Percentiles rank a stretch among this genome's conserved stretches.
These are phyloP conservation scores for Cantharis rufa DNA, from an alignment of 2,888 invertebrate species.

Conservation along the genomic window DNA sequence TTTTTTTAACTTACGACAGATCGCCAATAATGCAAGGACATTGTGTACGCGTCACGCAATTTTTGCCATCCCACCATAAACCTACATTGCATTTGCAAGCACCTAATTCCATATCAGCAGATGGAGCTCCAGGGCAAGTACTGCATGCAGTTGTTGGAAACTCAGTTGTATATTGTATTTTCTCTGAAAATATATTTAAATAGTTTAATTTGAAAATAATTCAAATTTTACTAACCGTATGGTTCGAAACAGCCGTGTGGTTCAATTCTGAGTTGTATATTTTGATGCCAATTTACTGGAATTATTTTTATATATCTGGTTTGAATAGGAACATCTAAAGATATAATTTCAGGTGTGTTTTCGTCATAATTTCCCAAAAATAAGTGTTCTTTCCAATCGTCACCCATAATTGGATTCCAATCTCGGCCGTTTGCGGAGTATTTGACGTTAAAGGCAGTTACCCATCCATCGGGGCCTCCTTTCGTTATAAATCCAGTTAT, in stretches of 20 bases:
- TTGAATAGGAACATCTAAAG: constrained; percentile 73
- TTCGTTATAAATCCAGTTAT: constrained; percentile 79
- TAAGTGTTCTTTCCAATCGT: constrained; percentile 59
- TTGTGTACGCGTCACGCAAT: constrained; percentile 70
- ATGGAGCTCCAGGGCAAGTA: constrained; percentile 61
- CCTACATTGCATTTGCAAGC: constrained; percentile 61
- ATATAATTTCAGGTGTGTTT: constrained; percentile 63
- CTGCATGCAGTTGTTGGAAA: constrained; percentile 50
- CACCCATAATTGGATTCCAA: constrained; percentile 72
- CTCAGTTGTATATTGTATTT: constrained; percentile 8
- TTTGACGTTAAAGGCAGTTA: constrained; percentile 71
- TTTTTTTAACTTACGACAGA: constrained; percentile 56
- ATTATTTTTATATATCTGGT: constrained; percentile 73
- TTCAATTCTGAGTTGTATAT: constrained; percentile 75
- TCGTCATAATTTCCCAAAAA: constrained; percentile 78
- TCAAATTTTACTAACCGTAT: constrained; percentile 62
- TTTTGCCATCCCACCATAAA: constrained; percentile 73
- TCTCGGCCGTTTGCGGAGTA: constrained; percentile 73
- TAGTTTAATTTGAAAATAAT: not conserved
- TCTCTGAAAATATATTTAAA: not conserved
- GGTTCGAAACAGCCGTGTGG: constrained; percentile 78
- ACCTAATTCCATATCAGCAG: constrained; percentile 44
- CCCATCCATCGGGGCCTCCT: constrained; percentile 74
- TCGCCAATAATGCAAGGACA: constrained; percentile 80
- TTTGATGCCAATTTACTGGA: constrained; percentile 73